A percentile compares a stretch with the other conserved stretches of the same genome.
These are phyloP conservation scores for Sorex fumeus DNA, from an alignment of 2,113 vertebrate genomes.

Conservation along the genomic window DNA sequence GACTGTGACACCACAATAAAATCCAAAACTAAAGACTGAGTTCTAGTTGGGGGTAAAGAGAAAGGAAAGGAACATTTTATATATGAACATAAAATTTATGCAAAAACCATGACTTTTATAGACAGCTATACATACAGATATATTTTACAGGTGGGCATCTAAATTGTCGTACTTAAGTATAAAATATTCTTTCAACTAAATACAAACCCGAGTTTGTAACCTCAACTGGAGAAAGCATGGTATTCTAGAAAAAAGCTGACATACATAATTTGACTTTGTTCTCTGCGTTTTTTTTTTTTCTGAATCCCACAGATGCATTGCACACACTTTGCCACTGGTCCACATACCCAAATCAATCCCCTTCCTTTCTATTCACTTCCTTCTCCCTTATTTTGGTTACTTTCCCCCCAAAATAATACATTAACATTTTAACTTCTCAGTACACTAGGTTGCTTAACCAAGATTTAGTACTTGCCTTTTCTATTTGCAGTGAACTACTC, in stretches of 20 bases:
- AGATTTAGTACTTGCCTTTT: slow-evolving; percentile 26
- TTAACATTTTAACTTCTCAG: background rate
- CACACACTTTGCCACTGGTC: no score
- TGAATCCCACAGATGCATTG: no score
- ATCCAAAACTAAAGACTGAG: background rate
- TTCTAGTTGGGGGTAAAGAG: background rate
- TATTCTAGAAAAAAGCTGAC: background rate
- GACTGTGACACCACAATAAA: slow-evolving; percentile 18
- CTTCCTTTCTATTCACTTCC: background rate
- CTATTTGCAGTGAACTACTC: background rate
- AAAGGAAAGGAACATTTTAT: background rate
- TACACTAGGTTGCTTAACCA: background rate
- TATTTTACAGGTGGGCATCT: background rate
- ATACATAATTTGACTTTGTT: background rate
- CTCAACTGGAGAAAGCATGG: background rate
- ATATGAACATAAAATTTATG: background rate
- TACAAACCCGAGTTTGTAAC: background rate
- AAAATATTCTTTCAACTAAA: no score
- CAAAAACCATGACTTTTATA: background rate
- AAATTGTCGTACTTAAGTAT: background rate
- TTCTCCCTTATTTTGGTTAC: background rate
- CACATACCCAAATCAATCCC: background rate
- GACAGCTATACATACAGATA: background rate
- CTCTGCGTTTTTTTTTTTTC: background rate
- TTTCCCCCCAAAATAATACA: background rate